Base-by-base conservation (phyloP, 1,140 invertebrate species). In the Lysiphlebus fabarum region DNA sequence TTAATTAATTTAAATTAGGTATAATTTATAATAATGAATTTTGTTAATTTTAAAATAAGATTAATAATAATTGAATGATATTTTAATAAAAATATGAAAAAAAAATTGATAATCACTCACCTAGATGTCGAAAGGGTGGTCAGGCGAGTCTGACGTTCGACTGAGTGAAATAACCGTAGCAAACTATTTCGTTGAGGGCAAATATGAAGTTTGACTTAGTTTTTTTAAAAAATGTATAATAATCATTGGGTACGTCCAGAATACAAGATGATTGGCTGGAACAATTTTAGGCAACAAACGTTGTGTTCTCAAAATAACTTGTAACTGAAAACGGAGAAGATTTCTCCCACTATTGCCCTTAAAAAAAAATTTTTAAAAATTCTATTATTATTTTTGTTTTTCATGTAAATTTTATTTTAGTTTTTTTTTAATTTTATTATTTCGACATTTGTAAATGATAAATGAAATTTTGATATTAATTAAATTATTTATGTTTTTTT, bases 221-320 rank as follows among this genome's bases (percentile, higher is more conserved):
- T n/a, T n/a, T n/a, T 62, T 56, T 50, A 44, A 55, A 49, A 41
- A 38, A 53, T 45, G 58, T 55, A 49, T 34, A 48, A 41, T 56
- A 62, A 45, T 49, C 17, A n/a, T 45, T 17, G 40, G 43, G 51
- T 38, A 50, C 41, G 41, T 48, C n/a, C 56, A 45, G 51, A 64
- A 59, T 57, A 62, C 51, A 56, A 62, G 45, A 53, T 64, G 63
- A 64, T 64, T 64, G 63, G 63, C 63, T 64, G 63, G 63, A 64
- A 64, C 59, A 53, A 44, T 64, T 64, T 64, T 59, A 56, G 63
- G 63, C 58, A 57, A 58, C 59, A 59, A 43, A 53, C 56, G 56
- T 56, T 36, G 50, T 33, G 43, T 53, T 56, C 63, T 64, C 61
- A 64, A 64, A 64, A 62, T 64, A 64, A 61, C 56, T 56, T 36